Percentiles rank a stretch among this genome's conserved stretches.
Conservation (phyloP, 2,797 vertebrate species). For the Chaetophractus vellerosus region DNA sequence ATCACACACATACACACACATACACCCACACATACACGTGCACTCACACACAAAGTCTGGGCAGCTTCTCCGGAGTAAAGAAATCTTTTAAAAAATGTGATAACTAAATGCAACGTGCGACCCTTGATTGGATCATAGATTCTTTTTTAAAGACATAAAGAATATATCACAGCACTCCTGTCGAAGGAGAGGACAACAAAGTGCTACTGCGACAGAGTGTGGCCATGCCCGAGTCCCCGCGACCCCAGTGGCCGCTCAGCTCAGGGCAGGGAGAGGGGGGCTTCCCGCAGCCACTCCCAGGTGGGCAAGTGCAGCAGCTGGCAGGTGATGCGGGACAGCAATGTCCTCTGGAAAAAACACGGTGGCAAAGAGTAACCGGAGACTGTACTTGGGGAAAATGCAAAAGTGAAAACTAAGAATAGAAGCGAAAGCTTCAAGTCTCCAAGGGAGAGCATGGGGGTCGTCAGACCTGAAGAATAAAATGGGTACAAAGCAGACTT, state of each 20-base stretch:
- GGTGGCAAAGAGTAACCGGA: neutral
- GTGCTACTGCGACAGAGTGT: too few relatives aligned
- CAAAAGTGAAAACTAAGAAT: conserved; percentile 9
- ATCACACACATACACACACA: neutral
- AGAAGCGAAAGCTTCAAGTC: neutral
- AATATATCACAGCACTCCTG: neutral
- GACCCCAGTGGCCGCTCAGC: neutral
- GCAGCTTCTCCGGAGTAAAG: neutral
- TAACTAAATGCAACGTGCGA: neutral
- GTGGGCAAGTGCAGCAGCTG: neutral
- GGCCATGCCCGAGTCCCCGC: neutral
- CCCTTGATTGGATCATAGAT: neutral
- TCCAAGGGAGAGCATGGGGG: neutral
- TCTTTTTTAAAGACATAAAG: conserved; percentile 15
- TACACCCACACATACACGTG: neutral
- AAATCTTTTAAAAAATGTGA: neutral
- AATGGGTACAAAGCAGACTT: neutral
- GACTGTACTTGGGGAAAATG: neutral
- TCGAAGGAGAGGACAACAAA: neutral
- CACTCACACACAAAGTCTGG: neutral
- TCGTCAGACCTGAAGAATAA: neutral
- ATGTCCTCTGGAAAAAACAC: neutral
- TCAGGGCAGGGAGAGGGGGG: neutral
- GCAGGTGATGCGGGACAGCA: neutral
- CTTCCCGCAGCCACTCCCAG: neutral